These are phyloP conservation scores for Cydia strobilella DNA, from an alignment of 1,140 invertebrate species.

Conservation along the genomic window DNA sequence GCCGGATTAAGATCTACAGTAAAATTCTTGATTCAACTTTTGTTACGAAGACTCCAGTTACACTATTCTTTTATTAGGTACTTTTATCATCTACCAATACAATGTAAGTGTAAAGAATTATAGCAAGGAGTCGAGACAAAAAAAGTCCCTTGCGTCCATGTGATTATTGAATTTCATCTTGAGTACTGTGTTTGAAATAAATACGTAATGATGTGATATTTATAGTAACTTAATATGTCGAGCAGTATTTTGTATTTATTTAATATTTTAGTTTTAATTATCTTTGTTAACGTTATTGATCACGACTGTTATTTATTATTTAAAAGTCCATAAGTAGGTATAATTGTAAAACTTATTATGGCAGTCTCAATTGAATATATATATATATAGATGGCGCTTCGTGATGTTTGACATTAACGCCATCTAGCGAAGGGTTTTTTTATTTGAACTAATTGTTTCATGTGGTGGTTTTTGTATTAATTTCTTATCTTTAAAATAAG, in stretches of 20 bases:
- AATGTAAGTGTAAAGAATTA: not conserved
- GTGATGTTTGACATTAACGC: conserved; percentile 8
- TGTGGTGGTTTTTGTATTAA: not conserved
- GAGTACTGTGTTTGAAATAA: not conserved
- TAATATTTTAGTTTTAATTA: not conserved
- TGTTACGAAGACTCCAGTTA: too few species aligned
- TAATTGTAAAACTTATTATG: not conserved
- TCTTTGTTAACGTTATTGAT: not conserved
- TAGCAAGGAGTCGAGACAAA: not conserved
- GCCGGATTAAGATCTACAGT: too few species aligned
- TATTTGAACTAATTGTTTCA: not conserved
- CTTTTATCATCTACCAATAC: too few species aligned
- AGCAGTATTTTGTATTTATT: not conserved
- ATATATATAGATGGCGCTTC: not conserved
- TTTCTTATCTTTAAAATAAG: too few species aligned
- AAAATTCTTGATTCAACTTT: too few species aligned
- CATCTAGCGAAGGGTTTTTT: conserved; percentile 1
- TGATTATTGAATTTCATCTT: conserved; percentile 8
- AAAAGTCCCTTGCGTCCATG: conserved; percentile 14
- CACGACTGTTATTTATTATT: not conserved
- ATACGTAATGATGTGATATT: conserved; percentile 11
- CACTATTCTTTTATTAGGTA: too few species aligned
- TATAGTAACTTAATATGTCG: not conserved
- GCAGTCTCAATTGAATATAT: not conserved
- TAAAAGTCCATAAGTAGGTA: not conserved